Percentiles rank a stretch among this genome's conserved stretches.
These are phyloP conservation scores for Ochropleura leucogaster DNA, from an alignment of 2,888 invertebrate species.

Conservation along the genomic window DNA sequence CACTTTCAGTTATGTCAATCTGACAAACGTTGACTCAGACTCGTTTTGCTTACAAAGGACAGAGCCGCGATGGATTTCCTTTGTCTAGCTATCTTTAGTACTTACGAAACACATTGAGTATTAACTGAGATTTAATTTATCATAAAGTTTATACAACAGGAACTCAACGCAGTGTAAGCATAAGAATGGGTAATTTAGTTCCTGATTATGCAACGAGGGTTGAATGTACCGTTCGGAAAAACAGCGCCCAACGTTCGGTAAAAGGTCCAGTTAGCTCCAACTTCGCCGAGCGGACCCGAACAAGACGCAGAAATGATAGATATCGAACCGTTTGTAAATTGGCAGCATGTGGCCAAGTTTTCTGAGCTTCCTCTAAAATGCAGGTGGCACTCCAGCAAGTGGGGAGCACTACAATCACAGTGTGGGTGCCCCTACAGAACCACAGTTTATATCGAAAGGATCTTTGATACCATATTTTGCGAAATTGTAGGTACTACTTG, in stretches of 20 bases:
- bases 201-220: conserved; percentile 20
- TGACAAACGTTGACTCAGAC: conserved; percentile 19
- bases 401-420: too few species aligned
- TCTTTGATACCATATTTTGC: too few species aligned
- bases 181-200: conserved; percentile 2
- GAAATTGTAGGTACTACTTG: too few species aligned
- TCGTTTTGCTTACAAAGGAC: conserved; percentile 17
- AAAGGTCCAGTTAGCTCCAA: not conserved
- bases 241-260: not conserved
- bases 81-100: conserved; percentile 16
- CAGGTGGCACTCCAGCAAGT: too few species aligned
- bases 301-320: not conserved
- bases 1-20: conserved; percentile 9
- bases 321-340: not conserved
- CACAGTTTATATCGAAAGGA: too few species aligned
- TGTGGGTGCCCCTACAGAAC: too few species aligned
- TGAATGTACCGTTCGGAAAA: not conserved
- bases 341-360: too few species aligned
- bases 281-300: not conserved
- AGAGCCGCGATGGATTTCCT: conserved; percentile 9
- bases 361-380: too few species aligned
- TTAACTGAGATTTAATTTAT: conserved; percentile 14
- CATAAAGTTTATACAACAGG: conserved; percentile 17
- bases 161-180: not conserved
- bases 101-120: conserved; percentile 9